phyloP scores from a whole-genome alignment of 2,113 vertebrate species.

The Gnathonemus echidnorhynchus region DNA sequence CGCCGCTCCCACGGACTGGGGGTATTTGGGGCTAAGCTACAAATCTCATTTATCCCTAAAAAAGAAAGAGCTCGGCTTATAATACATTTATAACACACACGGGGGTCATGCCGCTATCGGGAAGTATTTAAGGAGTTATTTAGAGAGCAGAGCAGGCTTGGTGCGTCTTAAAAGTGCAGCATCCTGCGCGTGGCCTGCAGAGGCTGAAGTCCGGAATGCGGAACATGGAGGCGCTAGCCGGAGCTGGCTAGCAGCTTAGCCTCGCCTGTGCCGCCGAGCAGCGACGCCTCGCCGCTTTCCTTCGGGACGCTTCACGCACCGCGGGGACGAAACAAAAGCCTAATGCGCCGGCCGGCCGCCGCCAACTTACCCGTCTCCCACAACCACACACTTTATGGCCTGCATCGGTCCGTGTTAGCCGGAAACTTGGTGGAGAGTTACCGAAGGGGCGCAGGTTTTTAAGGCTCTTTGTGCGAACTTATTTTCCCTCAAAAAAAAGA shows the following conservation, averaged over 20 bases:
- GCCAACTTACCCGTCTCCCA: constrained; percentile 84
- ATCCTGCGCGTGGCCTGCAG: not conserved
- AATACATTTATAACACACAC: not conserved
- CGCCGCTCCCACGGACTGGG: not conserved
- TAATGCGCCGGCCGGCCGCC: not conserved
- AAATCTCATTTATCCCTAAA: not conserved
- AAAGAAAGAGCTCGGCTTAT: not conserved
- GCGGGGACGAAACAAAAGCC: constrained; percentile 8
- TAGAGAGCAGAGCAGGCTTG: not conserved
- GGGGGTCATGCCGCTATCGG: not conserved
- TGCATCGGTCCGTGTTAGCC: constrained; percentile 69
- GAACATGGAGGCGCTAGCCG: constrained; percentile 17
- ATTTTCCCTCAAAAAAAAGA: not conserved
- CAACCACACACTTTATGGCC: constrained; percentile 98
- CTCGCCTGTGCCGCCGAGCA: not conserved
- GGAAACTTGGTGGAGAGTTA: constrained; percentile 1
- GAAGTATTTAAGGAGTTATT: not conserved
- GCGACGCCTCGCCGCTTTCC: not conserved
- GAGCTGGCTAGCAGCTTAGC: not conserved
- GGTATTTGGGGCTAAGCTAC: not conserved
- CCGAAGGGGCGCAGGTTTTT: not conserved
- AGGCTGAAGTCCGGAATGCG: constrained; percentile 15
- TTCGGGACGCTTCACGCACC: not conserved
- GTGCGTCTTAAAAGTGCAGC: not conserved
- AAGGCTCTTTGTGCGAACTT: constrained; percentile 20